Evolutionary conservation across 2,888 invertebrate genomes (phyloP), one percentile per base, ranked within the genome.

Genomic region (Nysson spinosus): DNA sequence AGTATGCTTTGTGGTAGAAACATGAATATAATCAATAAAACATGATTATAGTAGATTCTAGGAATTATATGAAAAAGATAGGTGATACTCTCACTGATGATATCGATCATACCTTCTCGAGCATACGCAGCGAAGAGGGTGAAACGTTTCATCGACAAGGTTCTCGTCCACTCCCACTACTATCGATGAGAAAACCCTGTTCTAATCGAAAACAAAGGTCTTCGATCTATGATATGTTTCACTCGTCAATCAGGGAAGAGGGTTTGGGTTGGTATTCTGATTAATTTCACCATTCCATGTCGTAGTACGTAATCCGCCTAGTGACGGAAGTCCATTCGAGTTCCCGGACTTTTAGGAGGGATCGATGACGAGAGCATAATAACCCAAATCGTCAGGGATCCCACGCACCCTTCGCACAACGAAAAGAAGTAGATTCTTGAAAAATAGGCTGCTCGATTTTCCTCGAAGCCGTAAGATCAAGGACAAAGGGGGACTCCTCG

Each of bases 341-440:
- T 67, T 54, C 73, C 58, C 44, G 46, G 61, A 56, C 26, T 52
- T 68, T 70, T 66, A n/a, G n/a, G 58, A 47, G 50, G 44, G 58
- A 37, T 68, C 73, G 76, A 73, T 70, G 71, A 73, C 71, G 63
- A 68, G 64, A 69, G 73, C 61, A 71, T 75, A 75, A 75, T 75
- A 76, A 73, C 68, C 67, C 24, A 60, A 73, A 76, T 73, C 66
- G 57, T 20, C 28, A 64, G 63, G 60, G 58, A 22, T n/a, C 35
- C 30, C 26, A 35, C 47, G 49, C 62, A 40, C 60, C 54, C 39
- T 42, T 40, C 17, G 12, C 49, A 40, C 9, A 12, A 54, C 26
- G 39, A 42, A 60, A 44, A 30, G 52, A 54, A 40, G 37, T 50
- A 19, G 42, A 61, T 58, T 66, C 64, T 30, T 58, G 67, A 64